Evolutionary conservation across 2,113 vertebrate genomes (phyloP), one percentile per base, ranked within the genome.

Genomic region (Chionis minor): DNA sequence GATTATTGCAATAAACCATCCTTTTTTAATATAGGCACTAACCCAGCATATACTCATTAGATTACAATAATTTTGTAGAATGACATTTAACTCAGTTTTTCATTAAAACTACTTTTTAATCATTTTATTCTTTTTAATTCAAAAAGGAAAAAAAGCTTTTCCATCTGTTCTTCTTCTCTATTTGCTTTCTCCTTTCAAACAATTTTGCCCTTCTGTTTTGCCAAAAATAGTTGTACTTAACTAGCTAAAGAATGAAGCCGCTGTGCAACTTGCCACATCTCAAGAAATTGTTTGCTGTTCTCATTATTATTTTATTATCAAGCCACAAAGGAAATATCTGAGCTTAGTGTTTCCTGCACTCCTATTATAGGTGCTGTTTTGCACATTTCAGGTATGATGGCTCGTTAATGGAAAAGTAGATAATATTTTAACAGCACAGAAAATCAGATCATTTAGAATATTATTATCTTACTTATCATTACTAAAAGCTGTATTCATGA

Each of bases 221-320:
- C 86, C 97, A 96, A 95, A 98, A 97, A 94, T 96, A 97, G 94
- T 97, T 97, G 67, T 97, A 96, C 78, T 98, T 96, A 95, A 81
- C 94, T 97, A 93, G 63, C 59, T 96, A 62, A 91, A 94, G 86
- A 96, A 93, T 93, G 38, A 95, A 86, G 75, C 72, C 70, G 85
- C 93, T 79, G 42, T 95, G 74, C 72, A 94, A 80, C 74, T 97
- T 85, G 75, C 52, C 15, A 72, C 66, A 80, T 92, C 67, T 84
- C 26, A 27, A 58, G 18, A 92, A 94, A 87, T 8, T 88, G 65
- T 47, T 89, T 95, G 87, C 55, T 62, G 9, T 92, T 97, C 49
- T 93, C 6, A 32, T 12, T 95, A 92, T 91, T 58, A 26, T 97
- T 96, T 90, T 89, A 63, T 94, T 91, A 95, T 52, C 28, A 87